Conservation (phyloP, 1,140 invertebrate genomes). For the Lamellibrachia luymesi region DNA sequence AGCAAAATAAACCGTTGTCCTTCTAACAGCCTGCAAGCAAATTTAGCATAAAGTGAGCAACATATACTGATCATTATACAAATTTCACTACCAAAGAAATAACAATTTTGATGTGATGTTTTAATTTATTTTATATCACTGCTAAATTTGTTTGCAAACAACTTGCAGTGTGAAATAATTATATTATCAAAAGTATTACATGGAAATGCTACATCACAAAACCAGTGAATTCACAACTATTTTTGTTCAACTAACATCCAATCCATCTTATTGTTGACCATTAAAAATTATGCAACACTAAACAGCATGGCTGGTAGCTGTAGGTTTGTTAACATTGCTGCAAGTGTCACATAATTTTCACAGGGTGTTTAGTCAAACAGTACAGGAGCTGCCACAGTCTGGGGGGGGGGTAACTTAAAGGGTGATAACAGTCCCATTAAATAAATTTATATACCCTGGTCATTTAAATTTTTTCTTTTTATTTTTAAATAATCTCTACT, state of each 20-base stretch:
- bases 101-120: background rate
- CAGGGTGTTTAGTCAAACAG: background rate
- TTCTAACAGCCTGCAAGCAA: too few species aligned
- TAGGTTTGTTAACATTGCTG: too few species aligned
- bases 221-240: background rate
- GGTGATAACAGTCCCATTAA: too few species aligned
- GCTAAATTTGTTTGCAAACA: background rate
- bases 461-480: too few species aligned
- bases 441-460: too few species aligned
- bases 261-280: background rate
- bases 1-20: too few species aligned
- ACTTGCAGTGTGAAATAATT: background rate
- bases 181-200: background rate
- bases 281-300: background rate
- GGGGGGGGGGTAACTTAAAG: too few species aligned
- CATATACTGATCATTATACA: too few species aligned
- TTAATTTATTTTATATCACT: background rate
- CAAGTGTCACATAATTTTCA: too few species aligned
- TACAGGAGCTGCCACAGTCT: background rate
- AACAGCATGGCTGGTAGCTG: background rate
- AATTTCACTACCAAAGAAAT: too few species aligned
- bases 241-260: background rate
- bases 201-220: background rate
- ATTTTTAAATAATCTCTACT: too few species aligned
- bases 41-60: too few species aligned